Evolutionary conservation across 2,113 vertebrate species (phyloP).

Genomic region (Phyllostomus hastatus): DNA sequence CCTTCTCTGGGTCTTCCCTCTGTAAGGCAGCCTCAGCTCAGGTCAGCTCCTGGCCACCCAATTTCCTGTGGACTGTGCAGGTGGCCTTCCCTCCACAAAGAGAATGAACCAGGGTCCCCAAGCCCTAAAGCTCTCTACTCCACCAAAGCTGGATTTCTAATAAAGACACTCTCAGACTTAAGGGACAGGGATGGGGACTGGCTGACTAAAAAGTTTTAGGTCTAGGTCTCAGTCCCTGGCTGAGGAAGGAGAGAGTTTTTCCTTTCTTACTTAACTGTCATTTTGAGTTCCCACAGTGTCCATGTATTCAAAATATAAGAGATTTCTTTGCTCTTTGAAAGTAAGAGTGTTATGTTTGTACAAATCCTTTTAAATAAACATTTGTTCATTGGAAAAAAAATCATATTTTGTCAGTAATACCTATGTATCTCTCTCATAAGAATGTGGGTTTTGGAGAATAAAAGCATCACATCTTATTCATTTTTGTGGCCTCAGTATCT

Average conservation of each 20-base stretch:
- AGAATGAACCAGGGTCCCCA: not conserved
- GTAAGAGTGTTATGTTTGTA: slow-evolving; percentile 48
- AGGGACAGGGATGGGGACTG: not conserved
- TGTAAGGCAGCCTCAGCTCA: slow-evolving; percentile 36
- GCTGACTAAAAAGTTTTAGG: slow-evolving; percentile 19
- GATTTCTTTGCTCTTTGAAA: slow-evolving; percentile 50
- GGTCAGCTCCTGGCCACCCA: not conserved
- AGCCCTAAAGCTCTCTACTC: not conserved
- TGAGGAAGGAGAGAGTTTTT: not conserved
- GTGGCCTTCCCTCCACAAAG: not conserved
- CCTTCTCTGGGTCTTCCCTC: not conserved
- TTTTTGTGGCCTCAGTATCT: not conserved
- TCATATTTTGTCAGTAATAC: not conserved
- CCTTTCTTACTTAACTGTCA: slow-evolving; percentile 33
- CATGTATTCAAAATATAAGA: slow-evolving; percentile 53
- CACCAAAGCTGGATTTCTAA: slow-evolving; percentile 13
- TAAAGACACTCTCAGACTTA: slow-evolving; percentile 1
- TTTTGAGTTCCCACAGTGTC: slow-evolving; percentile 39
- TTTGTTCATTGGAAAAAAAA: slow-evolving; percentile 38
- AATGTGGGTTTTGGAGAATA: not conserved
- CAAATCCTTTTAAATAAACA: slow-evolving; percentile 72
- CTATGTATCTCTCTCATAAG: not conserved
- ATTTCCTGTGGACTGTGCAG: slow-evolving; percentile 6
- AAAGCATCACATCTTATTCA: not conserved
- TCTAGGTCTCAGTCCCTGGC: not conserved